Evolutionary conservation across 35 echinoderm and acorn worm genomes (phyloP), one percentile per base, ranked within the genome.

Genomic region (Nesometra sesokonis): DNA sequence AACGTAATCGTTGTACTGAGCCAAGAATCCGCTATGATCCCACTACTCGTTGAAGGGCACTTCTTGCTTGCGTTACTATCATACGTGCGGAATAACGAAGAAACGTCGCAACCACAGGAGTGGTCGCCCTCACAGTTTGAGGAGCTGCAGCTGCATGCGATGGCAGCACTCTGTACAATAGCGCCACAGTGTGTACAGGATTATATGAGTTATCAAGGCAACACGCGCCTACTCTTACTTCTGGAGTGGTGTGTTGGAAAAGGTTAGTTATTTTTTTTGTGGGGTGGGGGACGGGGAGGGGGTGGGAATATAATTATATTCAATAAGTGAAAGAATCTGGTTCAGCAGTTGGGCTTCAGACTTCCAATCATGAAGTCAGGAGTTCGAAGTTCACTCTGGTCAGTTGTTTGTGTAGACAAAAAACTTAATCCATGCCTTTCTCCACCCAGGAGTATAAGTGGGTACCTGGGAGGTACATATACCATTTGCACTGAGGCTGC

Each of bases 171-270:
- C 8, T 99, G 92, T 83, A 90, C 92, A 21, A 35, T 94, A 11
- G 90, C 87, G 17, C 96, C 96, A 19, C 88, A 94, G 8, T 99
- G 96, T 84, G 82, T 94, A 3, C 85, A 99, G 46, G 96, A 99
- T 47, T 99, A 94, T 37, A 99, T 99, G 93, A 93, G 90, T 34
- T 99, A 88, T 35, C 96, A 99, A 79, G 92, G 96, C 33, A 99
- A 89, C 37, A 99, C 96, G 29, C 91, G 96, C 32, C 38, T 99
- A 35, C 88, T 99, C 0, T 79, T 99, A 13, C 90, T 94, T 0
- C 33, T 97, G 38, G 96, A 99, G 36, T 99, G 96, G 96, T 99
- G 96, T 92, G 96, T 99, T 31, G 92, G 96, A 33, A 91, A 99
- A 99, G 96, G 96, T 98, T 77, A 91, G 85, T 52, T 46, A 5